These are phyloP conservation scores for Cyphomyrmex costatus DNA, from an alignment of 1,140 invertebrate species.

Conservation along the genomic window DNA sequence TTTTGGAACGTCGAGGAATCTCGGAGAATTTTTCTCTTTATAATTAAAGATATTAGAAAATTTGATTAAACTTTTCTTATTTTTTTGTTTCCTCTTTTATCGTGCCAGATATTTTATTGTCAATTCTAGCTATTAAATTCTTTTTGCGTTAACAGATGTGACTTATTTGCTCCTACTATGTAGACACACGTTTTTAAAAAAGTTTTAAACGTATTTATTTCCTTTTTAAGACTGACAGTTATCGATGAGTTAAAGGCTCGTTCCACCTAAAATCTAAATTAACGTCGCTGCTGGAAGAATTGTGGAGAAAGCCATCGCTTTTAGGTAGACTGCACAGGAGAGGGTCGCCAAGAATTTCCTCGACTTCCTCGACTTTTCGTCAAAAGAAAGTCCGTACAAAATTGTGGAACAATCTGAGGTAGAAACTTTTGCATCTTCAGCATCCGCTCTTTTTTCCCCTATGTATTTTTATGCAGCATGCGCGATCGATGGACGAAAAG, in stretches of 20 bases:
- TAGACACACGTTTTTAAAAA: not conserved
- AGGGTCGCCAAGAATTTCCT: slow-evolving; percentile 28
- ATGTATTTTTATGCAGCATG: slow-evolving; percentile 23
- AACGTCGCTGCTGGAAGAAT: slow-evolving; percentile 40
- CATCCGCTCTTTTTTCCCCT: not conserved
- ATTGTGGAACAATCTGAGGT: slow-evolving; percentile 45
- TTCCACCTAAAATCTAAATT: slow-evolving; percentile 45
- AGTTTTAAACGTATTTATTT: slow-evolving; percentile 8
- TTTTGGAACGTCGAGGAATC: not conserved
- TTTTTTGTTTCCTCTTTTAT: not conserved
- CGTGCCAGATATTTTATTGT: not conserved
- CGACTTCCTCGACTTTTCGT: slow-evolving; percentile 7
- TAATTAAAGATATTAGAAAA: not conserved
- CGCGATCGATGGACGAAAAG: slow-evolving; percentile 34
- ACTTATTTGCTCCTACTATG: not conserved
- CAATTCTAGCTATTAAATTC: not conserved
- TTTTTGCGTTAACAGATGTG: not conserved
- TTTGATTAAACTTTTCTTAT: not conserved
- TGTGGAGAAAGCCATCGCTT: slow-evolving; percentile 46
- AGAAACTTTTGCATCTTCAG: slow-evolving; percentile 33
- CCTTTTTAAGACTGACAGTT: slow-evolving; percentile 28
- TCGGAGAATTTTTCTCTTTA: not conserved
- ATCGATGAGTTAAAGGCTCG: slow-evolving; percentile 40
- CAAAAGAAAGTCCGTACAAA: slow-evolving; percentile 39
- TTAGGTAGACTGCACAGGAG: slow-evolving; percentile 20